Base-by-base conservation (phyloP, 1,140 invertebrate genomes). In the Pinna nobilis region DNA sequence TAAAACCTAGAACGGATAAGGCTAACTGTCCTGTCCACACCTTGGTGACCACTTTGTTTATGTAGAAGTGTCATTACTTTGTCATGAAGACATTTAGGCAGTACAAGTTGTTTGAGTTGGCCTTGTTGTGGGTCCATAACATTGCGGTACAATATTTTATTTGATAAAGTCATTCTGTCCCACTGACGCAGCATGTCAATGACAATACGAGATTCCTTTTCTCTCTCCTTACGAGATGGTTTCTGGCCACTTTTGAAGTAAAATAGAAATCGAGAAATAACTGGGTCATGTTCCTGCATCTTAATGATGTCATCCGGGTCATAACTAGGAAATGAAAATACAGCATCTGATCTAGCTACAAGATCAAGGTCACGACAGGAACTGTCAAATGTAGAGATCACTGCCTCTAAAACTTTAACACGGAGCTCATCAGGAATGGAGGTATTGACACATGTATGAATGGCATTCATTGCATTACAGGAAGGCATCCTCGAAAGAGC, bases 401-500 rank as follows among this genome's bases (percentile, higher is more conserved):
- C 39, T 9, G 39, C 9, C 39, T 44, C n/a, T 9, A 44, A n/a
- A n/a, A n/a, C 39, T 44, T 9, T 44, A n/a, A n/a, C n/a, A 9
- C 39, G 9, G n/a, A 44, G 39, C n/a, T 44, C 39, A n/a, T 44
- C 39, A 44, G 39, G 39, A n/a, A 44, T n/a, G n/a, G 9, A 11
- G 9, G 39, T 44, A n/a, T 44, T 44, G 39, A 44, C n/a, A n/a
- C n/a, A n/a, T n/a, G n/a, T n/a, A n/a, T n/a, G n/a, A n/a, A n/a
- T n/a, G n/a, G n/a, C n/a, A n/a, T n/a, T n/a, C n/a, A n/a, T n/a
- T n/a, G 1, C 1, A 59, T 30, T 32, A 37, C 35, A 39, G 32
- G 33, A n/a, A 18, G 61, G 67, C 63, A 55, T 64, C 30, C 71
- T 35, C 3, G 50, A 70, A 18, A 74, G 63, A 25, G 70, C 53